These are phyloP conservation scores for Drymonia ruficornis DNA, from an alignment of 2,888 invertebrate genomes.

Conservation along the genomic window DNA sequence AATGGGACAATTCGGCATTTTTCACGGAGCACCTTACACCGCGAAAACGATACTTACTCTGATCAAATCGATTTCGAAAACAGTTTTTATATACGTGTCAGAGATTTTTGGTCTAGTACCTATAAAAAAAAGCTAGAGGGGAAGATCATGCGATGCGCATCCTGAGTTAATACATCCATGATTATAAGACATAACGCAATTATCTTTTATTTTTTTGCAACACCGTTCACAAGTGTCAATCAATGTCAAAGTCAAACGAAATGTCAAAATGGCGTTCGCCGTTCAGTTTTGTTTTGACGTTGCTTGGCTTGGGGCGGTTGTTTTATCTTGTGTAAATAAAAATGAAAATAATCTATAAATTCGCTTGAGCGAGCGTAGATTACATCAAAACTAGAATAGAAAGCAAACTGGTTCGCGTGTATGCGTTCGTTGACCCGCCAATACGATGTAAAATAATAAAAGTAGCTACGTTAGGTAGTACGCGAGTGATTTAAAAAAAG, in stretches of 20 bases:
- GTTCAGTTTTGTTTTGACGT: conserved; percentile 1
- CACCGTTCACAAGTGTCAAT: not conserved
- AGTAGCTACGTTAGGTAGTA: not conserved
- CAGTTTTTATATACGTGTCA: too few relatives aligned
- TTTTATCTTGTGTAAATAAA: conserved; percentile 3
- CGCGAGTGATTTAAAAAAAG: conserved; percentile 4
- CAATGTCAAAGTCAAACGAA: not conserved
- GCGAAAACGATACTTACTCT: too few relatives aligned
- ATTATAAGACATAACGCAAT: too few relatives aligned
- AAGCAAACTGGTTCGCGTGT: conserved; percentile 26
- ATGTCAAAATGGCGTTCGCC: too few relatives aligned
- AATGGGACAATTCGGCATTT: too few relatives aligned
- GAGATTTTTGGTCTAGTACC: too few relatives aligned
- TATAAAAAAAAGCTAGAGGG: too few relatives aligned
- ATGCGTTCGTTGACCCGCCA: conserved; percentile 1
- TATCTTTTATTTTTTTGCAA: not conserved
- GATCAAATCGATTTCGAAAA: too few relatives aligned
- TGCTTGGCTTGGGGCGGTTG: not conserved
- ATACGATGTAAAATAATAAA: conserved; percentile 1
- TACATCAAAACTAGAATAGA: conserved; percentile 21
- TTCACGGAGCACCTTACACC: too few relatives aligned
- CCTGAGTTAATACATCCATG: too few relatives aligned
- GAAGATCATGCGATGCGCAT: too few relatives aligned
- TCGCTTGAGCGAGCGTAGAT: not conserved
- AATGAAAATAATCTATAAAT: conserved; percentile 5